phyloP scores from a whole-genome alignment of 2,888 invertebrate species.

The Mythimna lalbum region DNA sequence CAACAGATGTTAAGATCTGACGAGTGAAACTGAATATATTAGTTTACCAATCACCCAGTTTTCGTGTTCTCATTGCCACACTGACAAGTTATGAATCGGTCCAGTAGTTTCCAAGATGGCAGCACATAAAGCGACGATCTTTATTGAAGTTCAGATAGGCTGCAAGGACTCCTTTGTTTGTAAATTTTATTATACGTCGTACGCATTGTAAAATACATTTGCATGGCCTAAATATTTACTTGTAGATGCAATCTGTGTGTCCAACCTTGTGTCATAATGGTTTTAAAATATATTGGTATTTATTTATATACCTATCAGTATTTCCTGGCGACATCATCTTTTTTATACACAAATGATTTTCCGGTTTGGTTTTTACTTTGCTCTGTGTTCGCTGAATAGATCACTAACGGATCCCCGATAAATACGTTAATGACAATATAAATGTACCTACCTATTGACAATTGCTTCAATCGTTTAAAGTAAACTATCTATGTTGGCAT shows the following conservation, averaged over 20 bases:
- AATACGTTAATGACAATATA: no score
- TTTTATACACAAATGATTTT: conserved; percentile 9
- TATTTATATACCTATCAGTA: background rate
- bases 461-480: no score
- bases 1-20: background rate
- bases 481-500: no score
- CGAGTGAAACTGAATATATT: conserved; percentile 2
- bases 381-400: background rate
- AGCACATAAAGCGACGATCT: conserved; percentile 49
- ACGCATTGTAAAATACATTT: conserved; percentile 58
- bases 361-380: background rate
- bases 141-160: conserved; percentile 53
- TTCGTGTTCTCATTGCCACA: conserved; percentile 28
- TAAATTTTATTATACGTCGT: conserved; percentile 60
- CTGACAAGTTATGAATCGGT: conserved; percentile 52
- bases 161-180: conserved; percentile 60
- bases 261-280: conserved; percentile 2
- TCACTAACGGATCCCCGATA: no score
- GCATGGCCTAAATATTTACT: conserved; percentile 60
- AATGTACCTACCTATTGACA: no score
- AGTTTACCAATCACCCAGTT: conserved; percentile 23
- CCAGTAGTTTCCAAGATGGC: conserved; percentile 53
- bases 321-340: background rate
- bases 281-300: conserved; percentile 19
- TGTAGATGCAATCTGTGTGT: conserved; percentile 40